Conservation (phyloP, 2,797 vertebrate genomes). For the Mionectes olivaceus region DNA sequence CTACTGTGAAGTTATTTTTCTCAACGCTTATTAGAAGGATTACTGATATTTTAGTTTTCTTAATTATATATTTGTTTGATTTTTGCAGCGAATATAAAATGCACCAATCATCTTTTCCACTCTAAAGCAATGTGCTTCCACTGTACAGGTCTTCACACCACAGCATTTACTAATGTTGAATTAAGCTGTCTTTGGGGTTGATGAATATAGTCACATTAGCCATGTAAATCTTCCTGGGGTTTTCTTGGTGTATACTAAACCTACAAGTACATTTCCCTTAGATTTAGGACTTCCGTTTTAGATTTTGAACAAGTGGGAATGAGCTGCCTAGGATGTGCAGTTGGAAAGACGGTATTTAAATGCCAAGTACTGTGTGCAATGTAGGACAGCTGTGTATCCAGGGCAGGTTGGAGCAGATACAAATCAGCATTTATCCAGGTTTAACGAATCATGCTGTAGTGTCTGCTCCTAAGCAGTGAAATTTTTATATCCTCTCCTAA, state of each 20-base stretch:
- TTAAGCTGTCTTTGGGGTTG: neutral
- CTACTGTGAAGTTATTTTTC: neutral
- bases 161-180: neutral
- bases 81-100: neutral
- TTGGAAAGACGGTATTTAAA: neutral
- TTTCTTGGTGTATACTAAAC: neutral
- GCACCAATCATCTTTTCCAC: neutral
- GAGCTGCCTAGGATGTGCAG: neutral
- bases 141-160: accelerated
- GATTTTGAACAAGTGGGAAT: neutral
- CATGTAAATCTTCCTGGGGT: neutral
- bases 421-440: neutral
- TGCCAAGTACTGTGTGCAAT: neutral
- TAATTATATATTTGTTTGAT: neutral
- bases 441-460: neutral
- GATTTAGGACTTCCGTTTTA: neutral
- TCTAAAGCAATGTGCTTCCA: neutral
- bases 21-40: neutral
- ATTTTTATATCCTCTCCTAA: neutral
- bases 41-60: neutral
- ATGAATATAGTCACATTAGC: neutral
- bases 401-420: neutral
- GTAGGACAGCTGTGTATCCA: neutral
- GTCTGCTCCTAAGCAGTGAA: neutral
- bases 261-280: neutral